phyloP scores from a whole-genome alignment of 2,797 vertebrate species.

The Lemur catta region DNA sequence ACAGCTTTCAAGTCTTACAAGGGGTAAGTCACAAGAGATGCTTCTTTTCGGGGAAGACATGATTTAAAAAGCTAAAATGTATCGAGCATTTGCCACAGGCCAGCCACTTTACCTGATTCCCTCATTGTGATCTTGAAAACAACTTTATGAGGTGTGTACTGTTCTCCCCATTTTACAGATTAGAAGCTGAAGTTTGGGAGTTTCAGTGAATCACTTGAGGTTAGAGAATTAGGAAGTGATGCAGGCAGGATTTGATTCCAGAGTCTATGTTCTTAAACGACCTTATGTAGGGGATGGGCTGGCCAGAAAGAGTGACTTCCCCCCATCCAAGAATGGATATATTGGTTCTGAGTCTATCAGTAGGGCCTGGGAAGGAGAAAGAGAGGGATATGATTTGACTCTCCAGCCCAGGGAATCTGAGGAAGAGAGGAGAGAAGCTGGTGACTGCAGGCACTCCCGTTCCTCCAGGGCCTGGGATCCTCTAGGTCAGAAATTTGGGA shows the following conservation, averaged over 20 bases:
- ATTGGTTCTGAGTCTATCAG: neutral
- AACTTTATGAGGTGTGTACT: neutral
- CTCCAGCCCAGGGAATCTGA: neutral
- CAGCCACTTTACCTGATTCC: neutral
- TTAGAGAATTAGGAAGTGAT: conserved; percentile 8
- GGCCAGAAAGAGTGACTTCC: neutral
- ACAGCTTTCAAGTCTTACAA: conserved; percentile 98
- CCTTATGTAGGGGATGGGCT: neutral
- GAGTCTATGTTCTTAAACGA: neutral
- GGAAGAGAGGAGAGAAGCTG: neutral
- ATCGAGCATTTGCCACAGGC: neutral
- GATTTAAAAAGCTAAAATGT: conserved; percentile 41
- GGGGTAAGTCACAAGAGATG: conserved; percentile 88
- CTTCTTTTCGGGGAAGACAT: conserved; percentile 58
- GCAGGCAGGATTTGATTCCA: neutral
- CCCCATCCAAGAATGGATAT: neutral
- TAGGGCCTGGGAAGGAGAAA: neutral
- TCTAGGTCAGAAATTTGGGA: neutral
- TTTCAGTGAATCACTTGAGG: neutral
- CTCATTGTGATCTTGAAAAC: conserved; percentile 1
- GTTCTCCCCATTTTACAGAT: neutral
- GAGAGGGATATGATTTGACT: neutral
- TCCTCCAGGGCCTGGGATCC: neutral
- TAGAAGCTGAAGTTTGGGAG: conserved; percentile 32
- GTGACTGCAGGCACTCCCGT: neutral